Conservation (phyloP, 2,888 invertebrate genomes). For the Schrankia costaestrigalis region DNA sequence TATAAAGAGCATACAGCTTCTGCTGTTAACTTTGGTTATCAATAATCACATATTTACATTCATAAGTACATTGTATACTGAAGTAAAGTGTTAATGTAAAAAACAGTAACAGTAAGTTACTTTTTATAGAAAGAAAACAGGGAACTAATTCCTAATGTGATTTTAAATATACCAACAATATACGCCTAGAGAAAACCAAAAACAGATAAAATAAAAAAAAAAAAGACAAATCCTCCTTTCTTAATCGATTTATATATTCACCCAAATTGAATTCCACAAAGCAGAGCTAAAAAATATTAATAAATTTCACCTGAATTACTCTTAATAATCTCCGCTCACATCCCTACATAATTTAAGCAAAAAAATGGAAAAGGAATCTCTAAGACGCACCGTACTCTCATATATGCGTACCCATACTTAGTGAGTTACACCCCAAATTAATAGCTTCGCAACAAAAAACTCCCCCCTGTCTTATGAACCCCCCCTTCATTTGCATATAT, state of each 20-base stretch:
- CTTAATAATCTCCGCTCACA: constrained; percentile 65
- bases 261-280: constrained; percentile 17
- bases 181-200: too few relatives aligned
- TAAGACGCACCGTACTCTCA: constrained; percentile 49
- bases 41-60: too few relatives aligned
- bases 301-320: constrained; percentile 62
- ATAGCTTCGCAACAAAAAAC: constrained; percentile 80
- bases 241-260: constrained; percentile 22
- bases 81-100: too few relatives aligned
- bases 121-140: too few relatives aligned
- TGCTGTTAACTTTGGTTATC: too few relatives aligned
- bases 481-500: constrained; percentile 76
- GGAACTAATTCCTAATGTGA: too few relatives aligned
- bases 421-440: constrained; percentile 79
- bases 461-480: constrained; percentile 70
- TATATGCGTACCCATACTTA: constrained; percentile 64
- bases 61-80: too few relatives aligned
- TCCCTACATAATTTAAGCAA: constrained; percentile 73
- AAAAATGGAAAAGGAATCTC: constrained; percentile 52
- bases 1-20: too few relatives aligned
- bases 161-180: too few relatives aligned
- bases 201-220: too few relatives aligned
- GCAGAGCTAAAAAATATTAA: constrained; percentile 32
- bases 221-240: background rate
- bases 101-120: too few relatives aligned